These are phyloP conservation scores for Luffia ferchaultella DNA, from an alignment of 2,888 invertebrate genomes.

Conservation along the genomic window DNA sequence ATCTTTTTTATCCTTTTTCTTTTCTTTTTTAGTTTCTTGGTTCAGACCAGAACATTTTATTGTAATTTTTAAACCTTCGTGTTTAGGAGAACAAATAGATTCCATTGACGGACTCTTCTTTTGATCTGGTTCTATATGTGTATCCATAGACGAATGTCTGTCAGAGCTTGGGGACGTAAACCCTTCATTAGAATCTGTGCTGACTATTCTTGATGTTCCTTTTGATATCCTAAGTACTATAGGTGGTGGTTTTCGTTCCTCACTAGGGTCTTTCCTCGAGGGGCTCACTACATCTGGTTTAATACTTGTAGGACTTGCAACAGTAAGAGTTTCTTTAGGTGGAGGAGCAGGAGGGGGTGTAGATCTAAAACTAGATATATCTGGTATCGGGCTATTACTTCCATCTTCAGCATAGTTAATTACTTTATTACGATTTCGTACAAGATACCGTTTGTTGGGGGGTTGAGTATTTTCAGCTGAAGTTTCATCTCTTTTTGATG, in stretches of 20 bases:
- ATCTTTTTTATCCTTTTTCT: constrained; percentile 59
- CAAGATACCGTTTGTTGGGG: constrained; percentile 58
- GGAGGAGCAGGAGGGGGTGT: constrained; percentile 24
- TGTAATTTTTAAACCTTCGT: constrained; percentile 60
- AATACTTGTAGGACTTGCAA: constrained; percentile 39
- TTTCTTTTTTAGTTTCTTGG: constrained; percentile 43
- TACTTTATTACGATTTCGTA: constrained; percentile 65
- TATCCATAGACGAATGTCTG: constrained; percentile 55
- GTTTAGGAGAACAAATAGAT: constrained; percentile 55
- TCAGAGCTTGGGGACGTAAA: constrained; percentile 63
- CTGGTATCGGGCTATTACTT: constrained; percentile 60
- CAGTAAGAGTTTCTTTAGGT: constrained; percentile 31
- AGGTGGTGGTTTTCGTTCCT: constrained; percentile 73
- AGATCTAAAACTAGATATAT: constrained; percentile 35
- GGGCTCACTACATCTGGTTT: constrained; percentile 46
- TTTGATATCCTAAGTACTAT: constrained; percentile 90
- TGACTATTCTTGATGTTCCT: constrained; percentile 71
- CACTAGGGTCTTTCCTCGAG: constrained; percentile 51
- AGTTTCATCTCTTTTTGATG: constrained; percentile 49
- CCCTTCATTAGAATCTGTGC: constrained; percentile 71
- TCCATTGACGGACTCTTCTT: constrained; percentile 52
- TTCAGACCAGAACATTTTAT: constrained; percentile 52
- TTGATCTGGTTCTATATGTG: constrained; percentile 48
- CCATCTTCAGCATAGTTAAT: constrained; percentile 72
- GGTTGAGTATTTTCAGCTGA: constrained; percentile 46